A percentile compares a stretch with the other conserved stretches of the same genome.
phyloP scores from a whole-genome alignment of 2,888 invertebrate genomes.

The Pecten maximus region DNA sequence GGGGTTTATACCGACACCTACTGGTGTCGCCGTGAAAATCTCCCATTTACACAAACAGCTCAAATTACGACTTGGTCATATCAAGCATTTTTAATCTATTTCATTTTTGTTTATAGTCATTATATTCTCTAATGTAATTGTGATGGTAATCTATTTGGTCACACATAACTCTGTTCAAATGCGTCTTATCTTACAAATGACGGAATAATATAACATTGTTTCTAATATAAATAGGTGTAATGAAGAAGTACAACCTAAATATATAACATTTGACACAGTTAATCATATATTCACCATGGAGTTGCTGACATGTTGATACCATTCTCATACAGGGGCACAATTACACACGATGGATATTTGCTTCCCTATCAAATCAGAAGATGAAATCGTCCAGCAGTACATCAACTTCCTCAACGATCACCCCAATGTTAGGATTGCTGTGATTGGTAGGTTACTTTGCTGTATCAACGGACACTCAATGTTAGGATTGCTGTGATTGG shows the following conservation, averaged over 20 bases:
- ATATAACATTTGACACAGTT: background rate
- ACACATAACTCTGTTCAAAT: too few relatives aligned
- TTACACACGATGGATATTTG: conserved; percentile 58
- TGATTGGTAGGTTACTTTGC: conserved; percentile 64
- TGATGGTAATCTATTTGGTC: too few relatives aligned
- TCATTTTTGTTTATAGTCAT: too few relatives aligned
- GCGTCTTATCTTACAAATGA: too few relatives aligned
- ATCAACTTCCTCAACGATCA: conserved; percentile 64
- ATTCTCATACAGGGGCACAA: conserved; percentile 55
- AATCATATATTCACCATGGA: background rate
- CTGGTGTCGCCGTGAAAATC: background rate
- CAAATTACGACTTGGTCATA: too few relatives aligned
- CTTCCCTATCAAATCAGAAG: conserved; percentile 67
- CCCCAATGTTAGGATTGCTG: conserved; percentile 67
- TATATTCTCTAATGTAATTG: too few relatives aligned
- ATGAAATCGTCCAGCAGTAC: conserved; percentile 66
- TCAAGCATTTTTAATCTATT: too few relatives aligned
- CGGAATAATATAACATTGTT: too few relatives aligned
- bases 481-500: too few relatives aligned
- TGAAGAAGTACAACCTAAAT: background rate
- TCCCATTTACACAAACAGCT: background rate
- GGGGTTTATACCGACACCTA: background rate
- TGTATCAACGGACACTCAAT: too few relatives aligned
- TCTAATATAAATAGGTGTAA: background rate
- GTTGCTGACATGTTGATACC: background rate